Conservation (phyloP, 2,113 vertebrate genomes). For the Toxotes jaculatrix region DNA sequence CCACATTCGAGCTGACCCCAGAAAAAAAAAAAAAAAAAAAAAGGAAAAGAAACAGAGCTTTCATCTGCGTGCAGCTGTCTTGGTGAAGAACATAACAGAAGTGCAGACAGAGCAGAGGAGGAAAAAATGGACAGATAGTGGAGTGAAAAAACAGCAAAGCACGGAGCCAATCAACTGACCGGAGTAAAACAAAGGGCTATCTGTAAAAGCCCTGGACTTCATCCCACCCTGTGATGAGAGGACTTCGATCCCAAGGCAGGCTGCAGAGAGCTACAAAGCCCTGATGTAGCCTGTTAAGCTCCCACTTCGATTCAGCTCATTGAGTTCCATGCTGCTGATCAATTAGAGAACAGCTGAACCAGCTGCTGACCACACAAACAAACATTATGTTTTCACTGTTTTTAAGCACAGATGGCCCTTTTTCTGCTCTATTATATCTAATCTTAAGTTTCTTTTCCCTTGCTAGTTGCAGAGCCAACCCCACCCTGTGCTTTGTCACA, state of each 20-base stretch:
- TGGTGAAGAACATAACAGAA: conserved; percentile 11
- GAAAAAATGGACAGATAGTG: conserved; percentile 32
- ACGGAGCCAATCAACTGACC: conserved; percentile 63
- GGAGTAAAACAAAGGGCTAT: conserved; percentile 69
- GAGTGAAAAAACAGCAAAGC: conserved; percentile 8
- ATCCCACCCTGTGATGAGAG: conserved; percentile 63
- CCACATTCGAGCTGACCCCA: conserved; percentile 24
- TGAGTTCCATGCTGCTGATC: conserved; percentile 63
- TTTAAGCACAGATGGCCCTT: conserved; percentile 15
- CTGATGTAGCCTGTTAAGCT: conserved; percentile 58
- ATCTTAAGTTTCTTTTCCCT: conserved; percentile 19
- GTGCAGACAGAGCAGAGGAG: conserved; percentile 6
- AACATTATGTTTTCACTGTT: conserved; percentile 17
- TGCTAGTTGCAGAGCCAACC: conserved; percentile 3
- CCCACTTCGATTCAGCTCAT: conserved; percentile 57
- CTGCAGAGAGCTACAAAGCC: conserved; percentile 55
- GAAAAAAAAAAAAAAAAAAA: not conserved
- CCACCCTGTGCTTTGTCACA: not conserved
- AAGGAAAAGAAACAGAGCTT: conserved; percentile 48
- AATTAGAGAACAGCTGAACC: conserved; percentile 69
- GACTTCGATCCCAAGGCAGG: conserved; percentile 62
- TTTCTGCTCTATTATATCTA: not conserved
- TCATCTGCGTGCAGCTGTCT: conserved; percentile 59
- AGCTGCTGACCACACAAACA: conserved; percentile 69
- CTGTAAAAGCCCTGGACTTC: conserved; percentile 71